These are phyloP conservation scores for Eupithecia pulchellata DNA, from an alignment of 2,888 invertebrate genomes.

Conservation along the genomic window DNA sequence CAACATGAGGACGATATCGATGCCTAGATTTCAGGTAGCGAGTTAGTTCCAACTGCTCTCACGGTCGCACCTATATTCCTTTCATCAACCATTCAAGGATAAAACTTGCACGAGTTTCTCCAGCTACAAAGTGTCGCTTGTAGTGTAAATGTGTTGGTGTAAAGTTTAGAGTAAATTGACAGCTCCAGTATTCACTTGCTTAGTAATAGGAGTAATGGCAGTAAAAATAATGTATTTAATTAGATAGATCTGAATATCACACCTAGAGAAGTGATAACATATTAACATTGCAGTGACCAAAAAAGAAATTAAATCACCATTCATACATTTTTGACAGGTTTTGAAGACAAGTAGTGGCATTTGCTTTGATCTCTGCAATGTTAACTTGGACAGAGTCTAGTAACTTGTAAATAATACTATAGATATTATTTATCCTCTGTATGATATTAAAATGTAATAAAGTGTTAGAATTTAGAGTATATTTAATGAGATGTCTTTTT, in stretches of 20 bases:
- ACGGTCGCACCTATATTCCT: not conserved
- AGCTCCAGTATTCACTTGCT: constrained; percentile 35
- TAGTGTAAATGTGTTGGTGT: constrained; percentile 12
- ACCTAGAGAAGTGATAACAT: constrained; percentile 17
- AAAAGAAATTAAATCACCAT: not conserved
- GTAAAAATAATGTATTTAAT: constrained; percentile 34
- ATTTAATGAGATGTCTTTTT: constrained; percentile 69
- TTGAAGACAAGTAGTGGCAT: not conserved
- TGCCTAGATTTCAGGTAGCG: constrained; percentile 62
- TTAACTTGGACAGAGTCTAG: not conserved
- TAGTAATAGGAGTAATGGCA: constrained; percentile 30
- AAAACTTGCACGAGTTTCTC: constrained; percentile 4
- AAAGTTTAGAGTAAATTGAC: constrained; percentile 11
- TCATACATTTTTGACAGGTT: not conserved
- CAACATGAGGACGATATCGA: constrained; percentile 95
- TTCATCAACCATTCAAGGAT: constrained; percentile 9
- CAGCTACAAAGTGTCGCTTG: constrained; percentile 2
- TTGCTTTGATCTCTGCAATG: not conserved
- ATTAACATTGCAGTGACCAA: constrained; percentile 3
- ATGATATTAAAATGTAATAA: constrained; percentile 70
- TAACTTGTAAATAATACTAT: constrained; percentile 61
- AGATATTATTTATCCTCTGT: constrained; percentile 70
- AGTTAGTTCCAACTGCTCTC: constrained; percentile 2
- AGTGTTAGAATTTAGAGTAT: constrained; percentile 61
- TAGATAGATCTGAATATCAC: constrained; percentile 34